A percentile compares a stretch with the other conserved stretches of the same genome.
phyloP scores from a whole-genome alignment of 2,113 vertebrate species.

The Thryonomys swinderianus region DNA sequence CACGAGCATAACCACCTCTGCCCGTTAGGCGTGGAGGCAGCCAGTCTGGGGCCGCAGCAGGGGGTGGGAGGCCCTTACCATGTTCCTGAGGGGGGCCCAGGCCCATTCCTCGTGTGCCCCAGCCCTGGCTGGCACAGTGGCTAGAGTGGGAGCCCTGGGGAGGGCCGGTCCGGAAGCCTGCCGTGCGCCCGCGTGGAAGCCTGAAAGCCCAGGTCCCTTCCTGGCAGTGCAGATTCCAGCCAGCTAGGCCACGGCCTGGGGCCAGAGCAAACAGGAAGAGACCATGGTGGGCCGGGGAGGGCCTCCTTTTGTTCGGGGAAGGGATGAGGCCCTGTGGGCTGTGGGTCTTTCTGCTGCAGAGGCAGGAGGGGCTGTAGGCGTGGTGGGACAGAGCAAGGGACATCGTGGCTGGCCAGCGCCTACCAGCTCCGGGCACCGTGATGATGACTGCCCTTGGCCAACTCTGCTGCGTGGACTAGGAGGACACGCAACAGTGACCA shows the following conservation, averaged over 20 bases:
- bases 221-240: background rate
- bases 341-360: too few species aligned
- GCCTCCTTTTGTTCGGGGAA: conserved; percentile 67
- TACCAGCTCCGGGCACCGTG: background rate
- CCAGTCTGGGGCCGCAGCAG: background rate
- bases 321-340: background rate
- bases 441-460: background rate
- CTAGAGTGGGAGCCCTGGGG: background rate
- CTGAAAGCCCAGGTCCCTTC: conserved; percentile 17
- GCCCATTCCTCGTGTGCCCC: background rate
- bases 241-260: conserved; percentile 39
- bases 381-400: rapidly evolving
- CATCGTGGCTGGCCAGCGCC: background rate
- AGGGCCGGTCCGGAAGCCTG: background rate
- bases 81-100: background rate
- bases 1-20: rapidly evolving
- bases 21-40: background rate
- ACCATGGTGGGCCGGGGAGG: background rate
- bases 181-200: background rate
- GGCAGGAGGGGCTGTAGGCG: too few species aligned
- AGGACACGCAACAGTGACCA: too few species aligned
- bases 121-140: background rate
- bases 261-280: conserved; percentile 81
- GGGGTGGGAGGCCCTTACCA: background rate
- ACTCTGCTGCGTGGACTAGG: background rate